Percentiles rank a stretch among this genome's conserved stretches.
Evolutionary conservation across 2,113 vertebrate species (phyloP).

Genomic region (Epinephelus moara): DNA sequence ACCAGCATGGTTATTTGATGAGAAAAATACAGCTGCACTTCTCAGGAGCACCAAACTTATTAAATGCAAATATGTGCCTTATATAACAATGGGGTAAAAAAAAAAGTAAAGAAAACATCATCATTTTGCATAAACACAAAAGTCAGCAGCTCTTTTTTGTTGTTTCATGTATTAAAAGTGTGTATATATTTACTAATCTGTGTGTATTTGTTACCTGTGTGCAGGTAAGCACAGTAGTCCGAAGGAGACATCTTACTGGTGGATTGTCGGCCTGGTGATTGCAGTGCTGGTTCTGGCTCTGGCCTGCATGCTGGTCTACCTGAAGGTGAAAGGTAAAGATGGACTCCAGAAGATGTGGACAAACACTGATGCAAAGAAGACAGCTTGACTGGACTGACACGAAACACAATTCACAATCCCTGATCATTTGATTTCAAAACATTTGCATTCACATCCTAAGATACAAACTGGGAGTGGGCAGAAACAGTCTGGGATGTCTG

Average conservation of each 20-base stretch:
- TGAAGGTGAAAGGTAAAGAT: conserved; percentile 71
- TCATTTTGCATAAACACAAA: not conserved
- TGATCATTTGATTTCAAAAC: not conserved
- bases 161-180: not conserved
- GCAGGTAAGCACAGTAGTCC: not conserved
- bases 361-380: not conserved
- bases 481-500: not conserved
- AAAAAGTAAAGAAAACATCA: not conserved
- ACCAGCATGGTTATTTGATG: no score
- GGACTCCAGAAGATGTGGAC: not conserved
- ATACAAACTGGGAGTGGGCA: not conserved
- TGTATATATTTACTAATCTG: not conserved
- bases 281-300: conserved; percentile 52
- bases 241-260: conserved; percentile 57
- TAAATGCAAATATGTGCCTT: not conserved
- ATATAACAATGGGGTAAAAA: no score
- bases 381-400: not conserved
- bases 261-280: conserved; percentile 70
- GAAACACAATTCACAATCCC: not conserved
- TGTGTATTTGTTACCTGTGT: conserved; percentile 15
- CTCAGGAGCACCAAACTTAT: no score
- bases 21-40: no score
- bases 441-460: not conserved
- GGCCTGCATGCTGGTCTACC: conserved; percentile 61
- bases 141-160: not conserved